Conservation (phyloP, 2,797 vertebrate species). For the Cryptoblepharus egeriae region DNA sequence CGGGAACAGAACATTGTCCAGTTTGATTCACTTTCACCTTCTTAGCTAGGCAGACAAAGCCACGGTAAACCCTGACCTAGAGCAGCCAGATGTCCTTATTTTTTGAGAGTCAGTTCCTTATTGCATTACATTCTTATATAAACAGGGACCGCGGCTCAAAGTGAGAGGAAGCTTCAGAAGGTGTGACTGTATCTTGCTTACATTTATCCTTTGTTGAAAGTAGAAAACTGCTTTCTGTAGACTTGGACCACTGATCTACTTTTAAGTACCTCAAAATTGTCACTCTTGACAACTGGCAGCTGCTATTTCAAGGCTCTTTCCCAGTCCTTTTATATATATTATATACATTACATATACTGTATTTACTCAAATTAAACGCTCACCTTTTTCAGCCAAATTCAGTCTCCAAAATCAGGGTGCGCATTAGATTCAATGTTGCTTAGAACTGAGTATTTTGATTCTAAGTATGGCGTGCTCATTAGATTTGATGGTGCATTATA, state of each 20-base stretch:
- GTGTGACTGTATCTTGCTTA: not conserved
- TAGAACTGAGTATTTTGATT: no score
- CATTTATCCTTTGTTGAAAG: no score
- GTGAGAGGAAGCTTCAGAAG: not conserved
- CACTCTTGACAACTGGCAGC: not conserved
- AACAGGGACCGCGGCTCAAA: not conserved
- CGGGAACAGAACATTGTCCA: conserved; percentile 33
- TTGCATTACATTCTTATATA: not conserved
- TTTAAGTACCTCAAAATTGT: not conserved
- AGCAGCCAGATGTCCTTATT: conserved; percentile 11
- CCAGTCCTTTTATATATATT: no score
- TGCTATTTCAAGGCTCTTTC: not conserved
- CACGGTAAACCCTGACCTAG: conserved; percentile 25
- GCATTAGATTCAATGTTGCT: no score
- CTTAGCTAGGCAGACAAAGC: conserved; percentile 39
- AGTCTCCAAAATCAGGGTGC: no score
- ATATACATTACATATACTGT: no score
- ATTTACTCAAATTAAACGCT: no score
- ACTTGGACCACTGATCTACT: no score
- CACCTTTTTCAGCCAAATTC: no score
- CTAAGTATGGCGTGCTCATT: no score
- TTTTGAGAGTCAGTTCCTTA: not conserved
- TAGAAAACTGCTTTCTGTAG: no score
- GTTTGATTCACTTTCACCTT: conserved; percentile 51
- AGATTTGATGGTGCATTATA: no score